A percentile compares a stretch with the other conserved stretches of the same genome.
Evolutionary conservation across 2,797 vertebrate species (phyloP).

Genomic region (Nyctalus aviator): DNA sequence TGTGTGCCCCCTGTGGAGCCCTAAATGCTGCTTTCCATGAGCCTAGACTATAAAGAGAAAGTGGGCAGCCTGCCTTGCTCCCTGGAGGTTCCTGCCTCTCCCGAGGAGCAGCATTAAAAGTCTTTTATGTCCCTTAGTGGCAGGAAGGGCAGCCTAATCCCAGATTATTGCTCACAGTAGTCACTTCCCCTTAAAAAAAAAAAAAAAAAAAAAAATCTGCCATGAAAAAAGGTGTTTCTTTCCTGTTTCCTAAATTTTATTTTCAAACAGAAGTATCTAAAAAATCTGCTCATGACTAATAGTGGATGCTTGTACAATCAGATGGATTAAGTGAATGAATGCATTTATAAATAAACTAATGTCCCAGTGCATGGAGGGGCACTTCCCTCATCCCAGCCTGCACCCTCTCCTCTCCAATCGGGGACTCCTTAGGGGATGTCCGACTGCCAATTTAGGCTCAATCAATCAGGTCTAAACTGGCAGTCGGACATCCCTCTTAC

Average conservation of each 20-base stretch:
- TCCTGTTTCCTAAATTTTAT: conserved; percentile 33
- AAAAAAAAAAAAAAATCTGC: not conserved
- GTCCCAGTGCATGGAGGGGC: no score
- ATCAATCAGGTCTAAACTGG: no score
- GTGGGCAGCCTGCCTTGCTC: not conserved
- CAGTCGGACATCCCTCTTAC: no score
- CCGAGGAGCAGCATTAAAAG: not conserved
- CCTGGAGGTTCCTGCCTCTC: not conserved
- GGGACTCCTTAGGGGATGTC: no score
- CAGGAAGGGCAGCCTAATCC: conserved; percentile 11
- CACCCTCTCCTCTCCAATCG: no score
- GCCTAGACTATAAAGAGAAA: not conserved
- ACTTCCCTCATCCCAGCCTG: no score
- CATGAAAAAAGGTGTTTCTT: not conserved
- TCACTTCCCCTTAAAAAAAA: not conserved
- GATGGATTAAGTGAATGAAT: conserved; percentile 6
- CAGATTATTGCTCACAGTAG: conserved; percentile 25
- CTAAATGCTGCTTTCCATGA: conserved; percentile 35
- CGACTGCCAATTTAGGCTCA: no score
- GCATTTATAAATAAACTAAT: not conserved
- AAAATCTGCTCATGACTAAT: not conserved
- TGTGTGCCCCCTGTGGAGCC: not conserved
- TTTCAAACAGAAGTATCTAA: not conserved
- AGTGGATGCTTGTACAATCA: not conserved
- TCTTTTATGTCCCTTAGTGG: not conserved